These are phyloP conservation scores for Uloborus diversus DNA, from an alignment of 1,140 invertebrate genomes.

Conservation along the genomic window DNA sequence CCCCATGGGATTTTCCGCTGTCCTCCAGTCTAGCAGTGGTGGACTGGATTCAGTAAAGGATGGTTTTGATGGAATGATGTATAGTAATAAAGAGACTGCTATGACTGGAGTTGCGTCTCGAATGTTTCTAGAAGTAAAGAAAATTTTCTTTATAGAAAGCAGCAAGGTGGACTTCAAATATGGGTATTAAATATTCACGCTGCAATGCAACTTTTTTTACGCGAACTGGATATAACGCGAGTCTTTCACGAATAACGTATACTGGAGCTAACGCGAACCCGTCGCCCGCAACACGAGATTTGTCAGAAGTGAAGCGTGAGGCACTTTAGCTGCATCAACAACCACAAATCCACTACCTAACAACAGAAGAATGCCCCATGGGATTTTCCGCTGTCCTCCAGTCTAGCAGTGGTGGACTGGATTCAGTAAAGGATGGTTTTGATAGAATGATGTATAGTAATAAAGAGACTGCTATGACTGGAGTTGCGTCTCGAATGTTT, in stretches of 20 bases:
- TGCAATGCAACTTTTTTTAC: no score
- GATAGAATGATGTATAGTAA: constrained; percentile 84
- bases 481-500: constrained; percentile 78
- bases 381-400: constrained; percentile 66
- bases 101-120: constrained; percentile 86
- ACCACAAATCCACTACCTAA: constrained; percentile 87
- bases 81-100: constrained; percentile 80
- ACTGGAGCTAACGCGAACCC: no score
- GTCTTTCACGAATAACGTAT: no score
- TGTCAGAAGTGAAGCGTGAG: no score
- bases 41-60: constrained; percentile 46
- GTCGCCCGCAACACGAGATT: no score
- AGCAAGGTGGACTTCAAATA: no score
- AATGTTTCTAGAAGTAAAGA: constrained; percentile 66
- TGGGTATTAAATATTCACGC: no score
- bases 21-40: constrained; percentile 64
- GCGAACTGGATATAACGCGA: no score
- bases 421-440: constrained; percentile 67
- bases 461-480: constrained; percentile 80
- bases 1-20: constrained; percentile 68
- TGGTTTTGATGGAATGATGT: constrained; percentile 80
- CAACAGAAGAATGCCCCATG: constrained; percentile 69
- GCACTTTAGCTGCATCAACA: constrained; percentile 80
- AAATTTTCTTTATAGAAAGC: no score
- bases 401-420: constrained; percentile 59